Evolutionary conservation across 2,113 vertebrate genomes (phyloP), one percentile per base, ranked within the genome.

Genomic region (Sorex fumeus): DNA sequence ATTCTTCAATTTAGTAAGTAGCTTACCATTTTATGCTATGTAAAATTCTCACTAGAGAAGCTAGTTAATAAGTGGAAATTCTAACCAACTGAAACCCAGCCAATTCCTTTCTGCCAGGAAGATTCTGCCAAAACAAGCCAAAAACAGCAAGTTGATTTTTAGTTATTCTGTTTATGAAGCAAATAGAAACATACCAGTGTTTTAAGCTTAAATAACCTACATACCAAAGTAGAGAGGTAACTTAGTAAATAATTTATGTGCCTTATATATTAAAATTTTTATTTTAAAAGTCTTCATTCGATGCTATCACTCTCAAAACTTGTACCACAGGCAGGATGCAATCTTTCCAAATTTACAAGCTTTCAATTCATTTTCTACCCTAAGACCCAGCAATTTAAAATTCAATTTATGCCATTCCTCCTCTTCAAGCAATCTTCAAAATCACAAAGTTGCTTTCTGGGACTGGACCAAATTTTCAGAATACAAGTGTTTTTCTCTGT

Each of bases 1-100:
- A 30, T 21, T 0, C 66, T 89, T 95, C 71, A 89, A 8, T 91
- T 92, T 50, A 87, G 70, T 34, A 53, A 77, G 27, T 75, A 81
- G 74, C 89, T 93, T 91, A n/a, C 23, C 13, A 53, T 88, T 95
- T 93, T 72, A 77, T 75, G 57, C 28, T 88, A 85, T 0, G 11
- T 10, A 83, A 97, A 88, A 71, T 9, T 64, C 67, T 74, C 82
- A 83, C 69, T 27, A 1, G 47, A 93, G 75, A 90, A 95, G 32
- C 0, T 25, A 45, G 88, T 87, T 96, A 95, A 92, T 74, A 93
- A 94, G 50, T 62, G 66, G 60, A 93, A 96, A 96, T 78, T 75
- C 75, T 87, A 88, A 95, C 75, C 82, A 83, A 8, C 13, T 85
- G 79, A 83, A 91, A 87, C 7, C 16, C 57, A 91, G 76, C 11